These are phyloP conservation scores for Oriolus oriolus DNA, from an alignment of 2,113 vertebrate species.

Conservation along the genomic window DNA sequence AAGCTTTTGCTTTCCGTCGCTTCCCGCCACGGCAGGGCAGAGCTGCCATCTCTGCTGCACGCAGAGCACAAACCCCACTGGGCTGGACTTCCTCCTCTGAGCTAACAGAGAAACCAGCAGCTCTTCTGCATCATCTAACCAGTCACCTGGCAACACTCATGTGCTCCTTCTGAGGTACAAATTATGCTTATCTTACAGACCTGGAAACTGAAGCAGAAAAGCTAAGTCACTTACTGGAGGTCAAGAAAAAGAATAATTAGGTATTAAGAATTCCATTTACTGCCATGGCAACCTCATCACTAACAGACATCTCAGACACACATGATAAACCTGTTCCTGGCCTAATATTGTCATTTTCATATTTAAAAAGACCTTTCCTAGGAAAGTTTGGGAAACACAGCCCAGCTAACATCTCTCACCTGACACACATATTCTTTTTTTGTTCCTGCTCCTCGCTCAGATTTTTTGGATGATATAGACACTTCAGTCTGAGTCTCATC, in stretches of 20 bases:
- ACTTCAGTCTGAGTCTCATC: constrained; percentile 81
- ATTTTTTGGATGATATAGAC: constrained; percentile 82
- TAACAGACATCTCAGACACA: neutral
- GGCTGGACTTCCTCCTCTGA: neutral
- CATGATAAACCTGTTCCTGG: neutral
- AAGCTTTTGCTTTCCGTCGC: neutral
- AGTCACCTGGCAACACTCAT: constrained; percentile 1
- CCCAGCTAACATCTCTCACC: constrained; percentile 69
- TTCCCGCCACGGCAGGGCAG: neutral
- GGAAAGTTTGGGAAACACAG: neutral
- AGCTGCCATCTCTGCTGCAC: neutral
- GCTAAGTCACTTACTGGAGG: neutral
- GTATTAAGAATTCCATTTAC: neutral
- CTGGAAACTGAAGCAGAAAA: neutral
- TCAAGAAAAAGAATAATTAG: neutral
- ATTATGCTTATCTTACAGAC: neutral
- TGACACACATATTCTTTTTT: constrained; percentile 93
- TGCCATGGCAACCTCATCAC: neutral
- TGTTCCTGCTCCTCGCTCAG: constrained; percentile 74
- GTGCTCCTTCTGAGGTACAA: neutral
- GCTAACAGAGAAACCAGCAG: neutral
- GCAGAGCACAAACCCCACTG: neutral
- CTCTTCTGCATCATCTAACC: neutral
- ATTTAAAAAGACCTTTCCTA: neutral
- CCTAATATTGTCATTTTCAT: neutral